Evolutionary conservation across 2,888 invertebrate species (phyloP).

Genomic region (Hemithea aestivaria): DNA sequence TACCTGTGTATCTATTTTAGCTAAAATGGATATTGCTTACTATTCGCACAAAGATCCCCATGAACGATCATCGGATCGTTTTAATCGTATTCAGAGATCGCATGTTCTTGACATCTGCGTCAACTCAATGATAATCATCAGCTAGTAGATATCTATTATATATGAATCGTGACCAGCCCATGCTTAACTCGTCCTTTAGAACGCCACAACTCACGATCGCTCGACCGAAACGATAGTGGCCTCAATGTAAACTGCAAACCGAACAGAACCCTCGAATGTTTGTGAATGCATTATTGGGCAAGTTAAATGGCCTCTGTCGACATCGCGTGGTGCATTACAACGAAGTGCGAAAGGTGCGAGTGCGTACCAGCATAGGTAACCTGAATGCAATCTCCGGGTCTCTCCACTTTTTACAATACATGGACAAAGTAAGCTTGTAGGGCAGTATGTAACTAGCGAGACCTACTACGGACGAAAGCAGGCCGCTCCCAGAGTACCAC

Average conservation of each 20-base stretch:
- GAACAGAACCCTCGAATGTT: conserved; percentile 14
- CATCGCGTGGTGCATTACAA: conserved; percentile 32
- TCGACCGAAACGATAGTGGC: too few species aligned
- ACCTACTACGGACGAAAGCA: conserved; percentile 56
- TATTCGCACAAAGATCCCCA: too few species aligned
- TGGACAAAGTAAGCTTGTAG: conserved; percentile 58
- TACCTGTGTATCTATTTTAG: too few species aligned
- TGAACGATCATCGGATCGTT: too few species aligned
- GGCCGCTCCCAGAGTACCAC: conserved; percentile 59
- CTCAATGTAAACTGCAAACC: conserved; percentile 9
- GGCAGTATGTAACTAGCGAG: conserved; percentile 51
- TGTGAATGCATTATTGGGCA: conserved; percentile 23
- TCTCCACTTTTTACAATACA: conserved; percentile 52
- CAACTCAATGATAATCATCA: too few species aligned
- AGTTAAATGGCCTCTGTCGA: conserved; percentile 20
- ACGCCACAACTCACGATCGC: too few species aligned
- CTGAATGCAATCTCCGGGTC: conserved; percentile 61
- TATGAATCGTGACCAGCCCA: too few species aligned
- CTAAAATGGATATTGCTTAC: too few species aligned
- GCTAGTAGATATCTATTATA: too few species aligned
- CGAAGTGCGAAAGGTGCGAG: conserved; percentile 27
- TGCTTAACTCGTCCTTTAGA: too few species aligned
- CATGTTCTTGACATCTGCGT: too few species aligned
- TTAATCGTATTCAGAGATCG: too few species aligned
- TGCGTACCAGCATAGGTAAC: conserved; percentile 39